phyloP scores from a whole-genome alignment of 2,113 vertebrate species.

The Eptesicus fuscus region DNA sequence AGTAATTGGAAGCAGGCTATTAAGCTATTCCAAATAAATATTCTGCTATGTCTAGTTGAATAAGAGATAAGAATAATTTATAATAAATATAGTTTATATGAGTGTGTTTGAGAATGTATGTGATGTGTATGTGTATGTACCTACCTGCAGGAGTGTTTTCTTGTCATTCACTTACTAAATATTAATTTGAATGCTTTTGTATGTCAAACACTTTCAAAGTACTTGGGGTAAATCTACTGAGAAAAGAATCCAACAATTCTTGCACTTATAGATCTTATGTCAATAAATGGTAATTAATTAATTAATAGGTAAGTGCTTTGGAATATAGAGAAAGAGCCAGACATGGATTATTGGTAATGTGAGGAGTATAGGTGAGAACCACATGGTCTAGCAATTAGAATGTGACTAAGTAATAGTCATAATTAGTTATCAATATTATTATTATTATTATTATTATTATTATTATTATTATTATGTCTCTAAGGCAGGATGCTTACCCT shows the following conservation, averaged over 20 bases:
- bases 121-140: background rate
- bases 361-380: background rate
- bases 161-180: background rate
- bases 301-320: background rate
- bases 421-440: background rate
- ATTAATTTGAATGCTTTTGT: background rate
- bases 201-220: background rate
- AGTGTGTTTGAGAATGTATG: background rate
- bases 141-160: background rate
- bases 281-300: background rate
- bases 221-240: background rate
- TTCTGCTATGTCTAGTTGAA: background rate
- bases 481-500: background rate
- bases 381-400: constrained; percentile 1
- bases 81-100: constrained; percentile 14
- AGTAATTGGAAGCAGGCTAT: background rate
- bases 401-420: background rate
- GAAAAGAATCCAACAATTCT: background rate
- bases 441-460: background rate
- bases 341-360: background rate
- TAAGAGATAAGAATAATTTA: constrained; percentile 31
- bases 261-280: background rate
- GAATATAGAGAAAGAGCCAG: background rate
- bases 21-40: background rate
- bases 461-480: background rate